Percentiles rank a stretch among this genome's conserved stretches.
Evolutionary conservation across 1,140 invertebrate genomes (phyloP).

Genomic region (Macrobrachium nipponense): DNA sequence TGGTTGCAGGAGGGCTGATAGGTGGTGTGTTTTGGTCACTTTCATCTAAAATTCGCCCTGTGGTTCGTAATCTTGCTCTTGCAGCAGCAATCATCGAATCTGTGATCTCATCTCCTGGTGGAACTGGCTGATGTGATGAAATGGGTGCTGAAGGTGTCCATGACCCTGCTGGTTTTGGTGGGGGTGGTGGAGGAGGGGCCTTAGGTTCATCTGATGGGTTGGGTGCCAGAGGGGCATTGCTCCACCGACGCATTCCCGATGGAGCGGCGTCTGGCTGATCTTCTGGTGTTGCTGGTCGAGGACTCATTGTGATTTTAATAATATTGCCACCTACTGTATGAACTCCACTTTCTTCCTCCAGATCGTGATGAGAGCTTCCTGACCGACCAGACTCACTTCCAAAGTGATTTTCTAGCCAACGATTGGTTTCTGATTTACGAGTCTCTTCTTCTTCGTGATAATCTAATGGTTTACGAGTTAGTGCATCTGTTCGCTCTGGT

Average conservation of each 20-base stretch:
- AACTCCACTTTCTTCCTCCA: conserved; percentile 41
- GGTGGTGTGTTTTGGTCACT: conserved; percentile 41
- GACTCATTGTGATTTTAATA: conserved; percentile 63
- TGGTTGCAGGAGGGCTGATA: conserved; percentile 36
- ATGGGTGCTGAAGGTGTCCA: conserved; percentile 23
- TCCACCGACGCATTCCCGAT: conserved; percentile 11
- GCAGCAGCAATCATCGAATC: conserved; percentile 59
- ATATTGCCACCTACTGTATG: conserved; percentile 57
- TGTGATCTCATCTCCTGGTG: conserved; percentile 49
- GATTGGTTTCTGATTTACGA: conserved; percentile 86
- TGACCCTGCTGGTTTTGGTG: conserved; percentile 47
- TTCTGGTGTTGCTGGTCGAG: conserved; percentile 55
- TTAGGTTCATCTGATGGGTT: conserved; percentile 14
- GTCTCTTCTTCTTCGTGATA: conserved; percentile 90
- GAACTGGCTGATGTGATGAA: conserved; percentile 15
- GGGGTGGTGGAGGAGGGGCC: conserved; percentile 48
- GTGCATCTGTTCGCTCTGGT: conserved; percentile 80
- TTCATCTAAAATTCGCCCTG: conserved; percentile 55
- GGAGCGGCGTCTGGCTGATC: conserved; percentile 40
- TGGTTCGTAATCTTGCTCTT: conserved; percentile 53
- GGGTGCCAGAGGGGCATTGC: neutral
- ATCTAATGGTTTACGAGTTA: conserved; percentile 83
- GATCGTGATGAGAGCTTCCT: conserved; percentile 52
- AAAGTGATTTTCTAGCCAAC: conserved; percentile 90
- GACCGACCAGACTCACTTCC: conserved; percentile 75